Base-by-base conservation (phyloP, 2,113 vertebrate species). In the Menidia beryllina region DNA sequence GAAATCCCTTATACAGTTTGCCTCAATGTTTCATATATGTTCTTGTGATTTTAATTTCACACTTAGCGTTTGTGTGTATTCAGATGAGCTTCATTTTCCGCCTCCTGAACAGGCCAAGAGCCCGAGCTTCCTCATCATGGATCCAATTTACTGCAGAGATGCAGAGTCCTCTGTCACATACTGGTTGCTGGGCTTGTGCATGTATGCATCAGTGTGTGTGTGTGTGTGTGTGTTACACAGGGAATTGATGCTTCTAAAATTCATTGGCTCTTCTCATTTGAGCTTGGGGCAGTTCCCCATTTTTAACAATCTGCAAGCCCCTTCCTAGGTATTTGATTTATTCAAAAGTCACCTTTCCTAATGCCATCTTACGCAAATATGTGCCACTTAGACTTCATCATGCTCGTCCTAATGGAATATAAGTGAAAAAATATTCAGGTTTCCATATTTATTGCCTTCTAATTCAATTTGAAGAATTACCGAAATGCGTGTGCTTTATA, bases 291-390 rank as follows among this genome's bases (percentile, higher is more conserved):
- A 17, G 38, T 60, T 71, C 61, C 20, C 54, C 7, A 1, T 36
- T 56, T 34, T 55, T 19, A 49, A 12, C 38, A 23, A n/a, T 36
- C 52, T 62, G 45, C 49, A 34, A n/a, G n/a, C n/a, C n/a, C n/a
- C n/a, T 58, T 80, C 45, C 75, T 78, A 51, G 55, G 61, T 61
- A 65, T 75, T 77, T 75, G 0, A 69, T 80, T 54, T 67, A 34
- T 70, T 62, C 62, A 47, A 17, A 47, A 57, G n/a, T 60, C 27
- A 63, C 21, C 62, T 55, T 49, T 61, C n/a, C 60, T 63, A 39
- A 38, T 20, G 4, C 17, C 27, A n/a, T n/a, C 20, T 51, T 39
- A 4, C 20, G 4, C 1, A 0, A 43, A 36, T 34, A 23, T 45
- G 39, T 12, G 66, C 25, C 12, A 26, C 63, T 47, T 5, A 30